A percentile compares a stretch with the other conserved stretches of the same genome.
Conservation (phyloP, 2,888 invertebrate genomes). For the Tricholauxania praeusta region DNA sequence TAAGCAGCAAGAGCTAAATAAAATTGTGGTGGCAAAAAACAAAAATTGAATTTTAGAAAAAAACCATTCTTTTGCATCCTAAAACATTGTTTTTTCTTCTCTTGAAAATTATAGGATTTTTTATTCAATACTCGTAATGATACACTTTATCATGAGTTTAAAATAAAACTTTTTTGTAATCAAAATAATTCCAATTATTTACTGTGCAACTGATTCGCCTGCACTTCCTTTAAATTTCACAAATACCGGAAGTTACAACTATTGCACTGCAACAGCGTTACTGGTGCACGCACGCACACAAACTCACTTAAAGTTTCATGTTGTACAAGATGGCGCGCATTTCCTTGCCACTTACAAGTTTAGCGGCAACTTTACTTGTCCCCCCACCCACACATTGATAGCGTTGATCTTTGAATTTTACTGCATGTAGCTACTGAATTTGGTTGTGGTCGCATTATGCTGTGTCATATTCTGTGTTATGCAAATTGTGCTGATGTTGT, state of each 20-base stretch:
- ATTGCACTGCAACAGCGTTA: constrained; percentile 5
- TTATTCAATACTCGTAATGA: too few relatives aligned
- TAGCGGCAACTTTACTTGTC: not conserved
- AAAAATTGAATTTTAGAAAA: too few relatives aligned
- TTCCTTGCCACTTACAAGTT: constrained; percentile 29
- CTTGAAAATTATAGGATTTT: too few relatives aligned
- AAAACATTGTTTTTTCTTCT: too few relatives aligned
- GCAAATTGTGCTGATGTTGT: constrained; percentile 28
- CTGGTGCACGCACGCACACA: not conserved
- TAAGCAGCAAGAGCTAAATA: constrained; percentile 9
- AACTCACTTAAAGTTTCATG: constrained; percentile 6
- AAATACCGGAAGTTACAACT: constrained; percentile 17
- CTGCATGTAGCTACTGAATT: not conserved
- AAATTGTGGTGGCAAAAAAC: not conserved
- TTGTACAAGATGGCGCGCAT: constrained; percentile 38
- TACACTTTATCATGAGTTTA: too few relatives aligned
- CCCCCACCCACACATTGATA: not conserved
- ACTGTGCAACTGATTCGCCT: not conserved
- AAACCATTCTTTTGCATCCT: too few relatives aligned
- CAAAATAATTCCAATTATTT: too few relatives aligned
- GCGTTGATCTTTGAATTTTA: not conserved
- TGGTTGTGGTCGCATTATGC: constrained; percentile 19
- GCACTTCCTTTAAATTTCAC: not conserved
- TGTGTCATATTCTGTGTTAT: constrained; percentile 29
- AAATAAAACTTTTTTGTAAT: too few relatives aligned